Base-by-base conservation (phyloP, 2,888 invertebrate species). In the Lagria hirta region DNA sequence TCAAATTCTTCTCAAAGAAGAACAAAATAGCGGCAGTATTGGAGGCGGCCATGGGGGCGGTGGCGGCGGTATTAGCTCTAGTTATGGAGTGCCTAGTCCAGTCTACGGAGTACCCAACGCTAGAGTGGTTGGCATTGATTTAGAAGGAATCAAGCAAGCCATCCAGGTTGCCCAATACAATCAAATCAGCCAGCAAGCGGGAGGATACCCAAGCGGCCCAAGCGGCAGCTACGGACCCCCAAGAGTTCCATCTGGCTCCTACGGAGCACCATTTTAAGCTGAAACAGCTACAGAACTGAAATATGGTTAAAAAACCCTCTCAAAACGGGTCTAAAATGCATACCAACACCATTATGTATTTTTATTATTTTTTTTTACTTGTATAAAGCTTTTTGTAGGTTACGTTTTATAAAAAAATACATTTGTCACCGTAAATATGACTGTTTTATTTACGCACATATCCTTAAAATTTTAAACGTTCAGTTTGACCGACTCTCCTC, bases 121-220 rank as follows among this genome's bases (percentile, higher is more conserved):
- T 44, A 80, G 84, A 58, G 88, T 90, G 40, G 87, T 88, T 56
- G 90, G 89, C 55, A 84, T 90, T 72, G 84, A 88, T 72, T 82
- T 90, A 52, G 90, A 89, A 62, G 88, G 86, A 51, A 86, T 89
- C 64, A 86, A 87, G 63, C 89, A 88, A 62, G 89, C 88, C 58
- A 86, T 90, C 73, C 89, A 90, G 70, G 89, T 90, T 51, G 90
- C 90, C 24, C 88, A 90, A 65, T 89, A 83, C 78, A 80, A 84
- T 58, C 88, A 88, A 74, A 71, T 77, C 52, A 75, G 75, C 70
- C 73, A 79, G 58, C 79, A 78, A 46, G 47, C 42, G 10, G 38
- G 38, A 1, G 35, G 28, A 3, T 75, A 75, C 58, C 73, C 74
- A 33, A 73, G 74, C 48, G 71, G 68, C 34, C 72, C 73, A 6